Percentiles rank a stretch among this genome's conserved stretches.
Evolutionary conservation across 1,140 invertebrate genomes (phyloP).

Genomic region (Eriosoma lanigerum): DNA sequence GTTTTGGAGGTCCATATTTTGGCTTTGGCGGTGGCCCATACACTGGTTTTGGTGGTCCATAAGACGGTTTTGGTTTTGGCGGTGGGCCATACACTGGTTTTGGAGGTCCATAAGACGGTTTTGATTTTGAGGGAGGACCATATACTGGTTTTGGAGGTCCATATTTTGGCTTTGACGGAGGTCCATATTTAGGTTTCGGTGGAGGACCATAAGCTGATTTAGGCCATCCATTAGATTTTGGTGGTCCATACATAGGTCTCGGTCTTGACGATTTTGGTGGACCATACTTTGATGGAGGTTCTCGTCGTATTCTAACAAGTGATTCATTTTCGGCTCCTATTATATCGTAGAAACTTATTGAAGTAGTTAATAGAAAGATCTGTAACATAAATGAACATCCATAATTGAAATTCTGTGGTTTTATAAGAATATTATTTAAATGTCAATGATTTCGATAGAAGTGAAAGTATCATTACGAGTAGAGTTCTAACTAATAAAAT

Average conservation of each 20-base stretch:
- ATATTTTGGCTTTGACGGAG: constrained; percentile 55
- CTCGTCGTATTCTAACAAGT: constrained; percentile 39
- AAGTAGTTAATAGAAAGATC: constrained; percentile 8
- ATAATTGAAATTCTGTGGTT: not conserved
- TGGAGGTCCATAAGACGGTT: constrained; percentile 56
- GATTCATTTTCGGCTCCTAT: constrained; percentile 21
- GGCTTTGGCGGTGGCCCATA: constrained; percentile 56
- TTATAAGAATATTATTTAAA: not conserved
- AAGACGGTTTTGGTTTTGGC: constrained; percentile 55
- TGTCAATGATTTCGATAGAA: not conserved
- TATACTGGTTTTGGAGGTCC: constrained; percentile 56
- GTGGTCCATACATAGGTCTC: constrained; percentile 53
- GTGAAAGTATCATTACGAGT: not conserved
- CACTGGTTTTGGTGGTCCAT: constrained; percentile 54
- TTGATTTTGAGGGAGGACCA: constrained; percentile 56
- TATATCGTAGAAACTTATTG: constrained; percentile 22
- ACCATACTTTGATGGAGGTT: constrained; percentile 53
- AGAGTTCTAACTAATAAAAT: not conserved
- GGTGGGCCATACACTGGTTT: constrained; percentile 59
- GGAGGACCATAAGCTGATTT: constrained; percentile 55
- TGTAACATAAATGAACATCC: constrained; percentile 22
- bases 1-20: constrained; percentile 54
- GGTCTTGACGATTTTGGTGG: constrained; percentile 53
- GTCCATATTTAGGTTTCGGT: constrained; percentile 57
- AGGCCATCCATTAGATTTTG: constrained; percentile 55